phyloP scores from a whole-genome alignment of 1,140 invertebrate genomes.

The Ostrea edulis region DNA sequence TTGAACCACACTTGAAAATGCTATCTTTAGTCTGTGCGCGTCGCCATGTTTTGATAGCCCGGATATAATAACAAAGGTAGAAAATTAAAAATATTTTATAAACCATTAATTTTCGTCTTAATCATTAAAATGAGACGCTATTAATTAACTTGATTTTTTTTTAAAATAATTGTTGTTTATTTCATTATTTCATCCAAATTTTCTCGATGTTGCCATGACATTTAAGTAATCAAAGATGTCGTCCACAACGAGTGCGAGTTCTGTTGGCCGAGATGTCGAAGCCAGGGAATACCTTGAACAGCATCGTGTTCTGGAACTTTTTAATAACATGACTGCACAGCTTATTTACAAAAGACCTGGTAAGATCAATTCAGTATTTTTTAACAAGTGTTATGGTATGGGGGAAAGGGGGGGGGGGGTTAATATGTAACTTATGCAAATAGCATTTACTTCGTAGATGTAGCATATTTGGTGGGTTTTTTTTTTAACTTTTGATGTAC shows the following conservation, averaged over 20 bases:
- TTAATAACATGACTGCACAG: slow-evolving; percentile 70
- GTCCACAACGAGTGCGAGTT: slow-evolving; percentile 10
- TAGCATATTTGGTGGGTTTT: too few species aligned
- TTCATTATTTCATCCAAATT: neutral
- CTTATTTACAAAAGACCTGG: slow-evolving; percentile 71
- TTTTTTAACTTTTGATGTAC: too few species aligned
- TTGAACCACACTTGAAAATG: too few species aligned
- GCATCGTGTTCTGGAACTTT: slow-evolving; percentile 70
- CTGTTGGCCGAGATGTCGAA: slow-evolving; percentile 56
- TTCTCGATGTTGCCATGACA: slow-evolving; percentile 48
- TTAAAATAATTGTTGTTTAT: too few species aligned
- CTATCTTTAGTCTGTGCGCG: neutral
- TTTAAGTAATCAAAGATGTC: slow-evolving; percentile 52
- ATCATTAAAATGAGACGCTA: neutral
- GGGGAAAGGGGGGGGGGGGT: neutral
- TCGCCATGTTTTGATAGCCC: slow-evolving; percentile 48
- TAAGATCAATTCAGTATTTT: slow-evolving; percentile 29
- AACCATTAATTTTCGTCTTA: neutral
- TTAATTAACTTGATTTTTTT: too few species aligned
- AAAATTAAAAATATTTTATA: neutral
- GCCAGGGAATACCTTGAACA: slow-evolving; percentile 69
- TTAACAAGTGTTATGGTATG: neutral
- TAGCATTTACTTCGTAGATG: too few species aligned
- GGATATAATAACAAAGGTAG: slow-evolving; percentile 43
- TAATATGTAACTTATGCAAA: too few species aligned